Percentiles rank a stretch among this genome's conserved stretches.
Evolutionary conservation across 2,888 invertebrate species (phyloP).

Genomic region (Callyntrura sp.): DNA sequence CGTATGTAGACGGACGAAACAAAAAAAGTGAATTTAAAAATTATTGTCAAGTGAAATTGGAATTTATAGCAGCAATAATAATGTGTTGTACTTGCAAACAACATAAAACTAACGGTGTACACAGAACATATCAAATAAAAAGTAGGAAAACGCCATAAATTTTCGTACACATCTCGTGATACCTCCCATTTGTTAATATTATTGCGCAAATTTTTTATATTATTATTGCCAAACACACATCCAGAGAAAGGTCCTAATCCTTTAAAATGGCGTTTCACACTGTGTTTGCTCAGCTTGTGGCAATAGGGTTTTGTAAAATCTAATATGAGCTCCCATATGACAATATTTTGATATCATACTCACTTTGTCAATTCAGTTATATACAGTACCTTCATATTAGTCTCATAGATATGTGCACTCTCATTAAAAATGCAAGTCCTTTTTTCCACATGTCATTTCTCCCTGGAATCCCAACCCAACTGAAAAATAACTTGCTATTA

Average conservation of each 20-base stretch:
- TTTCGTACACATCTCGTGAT: not conserved
- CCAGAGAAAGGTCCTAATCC: conserved; percentile 1
- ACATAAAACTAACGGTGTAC: not conserved
- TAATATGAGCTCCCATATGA: not conserved
- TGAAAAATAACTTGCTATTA: not conserved
- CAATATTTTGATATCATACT: too few relatives aligned
- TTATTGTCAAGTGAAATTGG: not conserved
- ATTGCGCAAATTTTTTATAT: conserved; percentile 50
- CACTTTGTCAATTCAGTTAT: too few relatives aligned
- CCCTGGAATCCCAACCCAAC: not conserved
- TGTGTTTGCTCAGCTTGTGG: conserved; percentile 60
- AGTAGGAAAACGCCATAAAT: not conserved
- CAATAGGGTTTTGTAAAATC: not conserved
- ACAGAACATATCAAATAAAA: not conserved
- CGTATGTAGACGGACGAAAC: not conserved
- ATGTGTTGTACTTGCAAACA: too few relatives aligned
- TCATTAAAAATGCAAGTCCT: conserved; percentile 33
- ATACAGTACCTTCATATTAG: not conserved
- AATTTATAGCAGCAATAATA: not conserved
- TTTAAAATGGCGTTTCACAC: conserved; percentile 57
- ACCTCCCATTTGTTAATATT: not conserved
- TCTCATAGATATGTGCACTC: not conserved
- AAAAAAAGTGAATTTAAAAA: not conserved
- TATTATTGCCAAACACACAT: not conserved
- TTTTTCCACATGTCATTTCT: not conserved